These are phyloP conservation scores for Scleropages formosus DNA, from an alignment of 2,797 vertebrate genomes.

Conservation along the genomic window DNA sequence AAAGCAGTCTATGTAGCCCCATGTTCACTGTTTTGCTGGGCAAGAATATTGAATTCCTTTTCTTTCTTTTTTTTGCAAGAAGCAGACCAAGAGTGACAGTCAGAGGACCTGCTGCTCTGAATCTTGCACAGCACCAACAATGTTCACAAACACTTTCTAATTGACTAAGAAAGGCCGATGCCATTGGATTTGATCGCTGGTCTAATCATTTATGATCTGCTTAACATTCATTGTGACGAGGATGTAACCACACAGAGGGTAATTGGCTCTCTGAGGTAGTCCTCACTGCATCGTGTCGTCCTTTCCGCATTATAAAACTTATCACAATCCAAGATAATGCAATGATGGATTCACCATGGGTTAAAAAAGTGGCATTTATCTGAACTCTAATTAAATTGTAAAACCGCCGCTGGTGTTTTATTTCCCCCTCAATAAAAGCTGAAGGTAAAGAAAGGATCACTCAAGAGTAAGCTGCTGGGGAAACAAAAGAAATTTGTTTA, in stretches of 20 bases:
- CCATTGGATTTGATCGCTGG: conserved; percentile 2
- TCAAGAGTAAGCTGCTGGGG: neutral
- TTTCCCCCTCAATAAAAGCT: conserved; percentile 5
- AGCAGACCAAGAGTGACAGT: neutral
- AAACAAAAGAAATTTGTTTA: conserved; percentile 9
- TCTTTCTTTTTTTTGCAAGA: neutral
- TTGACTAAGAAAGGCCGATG: neutral
- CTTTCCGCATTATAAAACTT: conserved; percentile 24
- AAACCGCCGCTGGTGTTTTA: neutral
- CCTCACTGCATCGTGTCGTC: too few relatives aligned
- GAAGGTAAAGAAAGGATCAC: conserved; percentile 14
- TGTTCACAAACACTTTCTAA: conserved; percentile 15
- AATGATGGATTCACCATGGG: conserved; percentile 1
- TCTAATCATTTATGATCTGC: conserved; percentile 20
- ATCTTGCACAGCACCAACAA: neutral
- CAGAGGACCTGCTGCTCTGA: neutral
- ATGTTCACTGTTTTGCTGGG: neutral
- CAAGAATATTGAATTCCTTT: conserved; percentile 4
- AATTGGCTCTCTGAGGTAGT: conserved; percentile 12
- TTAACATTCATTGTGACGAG: conserved; percentile 21
- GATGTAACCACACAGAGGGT: conserved; percentile 4
- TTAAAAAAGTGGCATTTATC: conserved; percentile 12
- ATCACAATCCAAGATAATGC: conserved; percentile 14
- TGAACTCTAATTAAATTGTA: conserved; percentile 24
- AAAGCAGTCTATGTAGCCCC: neutral